These are phyloP conservation scores for Microctenopoma stevenorrisi DNA, from an alignment of 2,797 vertebrate genomes.

Conservation along the genomic window DNA sequence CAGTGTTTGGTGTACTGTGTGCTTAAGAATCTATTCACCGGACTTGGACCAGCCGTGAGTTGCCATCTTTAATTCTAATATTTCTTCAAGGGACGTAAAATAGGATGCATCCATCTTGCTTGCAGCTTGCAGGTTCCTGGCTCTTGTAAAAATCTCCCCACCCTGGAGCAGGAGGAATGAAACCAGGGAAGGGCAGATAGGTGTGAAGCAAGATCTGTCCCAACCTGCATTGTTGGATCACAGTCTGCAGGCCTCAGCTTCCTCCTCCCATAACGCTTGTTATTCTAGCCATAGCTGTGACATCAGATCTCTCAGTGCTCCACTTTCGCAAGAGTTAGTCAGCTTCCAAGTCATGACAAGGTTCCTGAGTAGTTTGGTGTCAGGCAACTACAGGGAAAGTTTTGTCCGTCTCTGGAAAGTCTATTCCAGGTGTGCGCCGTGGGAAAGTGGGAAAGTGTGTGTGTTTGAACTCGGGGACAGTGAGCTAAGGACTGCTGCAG, in stretches of 20 bases:
- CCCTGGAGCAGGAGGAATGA: slow-evolving; percentile 64
- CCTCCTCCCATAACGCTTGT: slow-evolving; percentile 80
- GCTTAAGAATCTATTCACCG: slow-evolving; percentile 1
- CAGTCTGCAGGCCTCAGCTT: slow-evolving; percentile 66
- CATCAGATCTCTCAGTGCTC: slow-evolving; percentile 78
- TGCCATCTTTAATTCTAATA: slow-evolving; percentile 17
- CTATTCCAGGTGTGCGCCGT: slow-evolving; percentile 45
- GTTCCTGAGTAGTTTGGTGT: slow-evolving; percentile 52
- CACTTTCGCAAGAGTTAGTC: slow-evolving; percentile 74
- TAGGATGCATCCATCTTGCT: slow-evolving; percentile 47
- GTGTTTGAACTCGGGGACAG: slow-evolving; percentile 25
- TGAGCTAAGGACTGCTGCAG: slow-evolving; percentile 28
- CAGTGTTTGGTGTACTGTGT: background rate
- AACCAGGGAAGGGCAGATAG: slow-evolving; percentile 76
- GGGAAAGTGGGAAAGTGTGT: slow-evolving; percentile 59
- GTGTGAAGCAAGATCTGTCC: slow-evolving; percentile 82
- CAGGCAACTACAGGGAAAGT: slow-evolving; percentile 39
- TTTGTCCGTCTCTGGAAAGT: slow-evolving; percentile 36
- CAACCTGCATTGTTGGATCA: slow-evolving; percentile 82
- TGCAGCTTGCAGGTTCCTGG: slow-evolving; percentile 54
- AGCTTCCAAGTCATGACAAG: slow-evolving; percentile 65
- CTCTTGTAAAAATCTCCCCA: slow-evolving; percentile 57
- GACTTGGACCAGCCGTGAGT: slow-evolving; percentile 19
- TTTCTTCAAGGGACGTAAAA: slow-evolving; percentile 38
- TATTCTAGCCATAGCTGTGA: slow-evolving; percentile 78